Evolutionary conservation across 2,888 invertebrate species (phyloP).

Genomic region (Rhagophthalmus giganteus): DNA sequence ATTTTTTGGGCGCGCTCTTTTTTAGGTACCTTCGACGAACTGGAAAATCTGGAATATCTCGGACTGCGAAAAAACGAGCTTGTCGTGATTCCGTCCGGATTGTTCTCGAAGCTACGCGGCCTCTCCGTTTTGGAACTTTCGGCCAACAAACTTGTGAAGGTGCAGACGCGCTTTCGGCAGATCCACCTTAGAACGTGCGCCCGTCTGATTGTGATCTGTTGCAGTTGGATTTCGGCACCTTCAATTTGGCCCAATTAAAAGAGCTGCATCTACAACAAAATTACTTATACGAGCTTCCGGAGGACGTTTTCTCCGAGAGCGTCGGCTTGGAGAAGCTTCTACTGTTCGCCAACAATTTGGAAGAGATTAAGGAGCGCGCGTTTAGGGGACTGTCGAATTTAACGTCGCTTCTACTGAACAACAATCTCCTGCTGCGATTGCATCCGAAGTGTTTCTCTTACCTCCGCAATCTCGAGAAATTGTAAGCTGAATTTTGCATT

Average conservation of each 20-base stretch:
- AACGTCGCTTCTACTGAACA: constrained; percentile 69
- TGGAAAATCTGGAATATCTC: constrained; percentile 60
- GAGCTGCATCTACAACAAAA: constrained; percentile 74
- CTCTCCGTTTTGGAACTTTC: constrained; percentile 61
- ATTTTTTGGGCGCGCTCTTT: too few relatives aligned
- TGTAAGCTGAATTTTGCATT: constrained; percentile 67
- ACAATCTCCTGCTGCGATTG: constrained; percentile 68
- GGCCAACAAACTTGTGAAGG: constrained; percentile 59
- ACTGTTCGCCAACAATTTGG: constrained; percentile 69
- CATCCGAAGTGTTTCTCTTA: constrained; percentile 66
- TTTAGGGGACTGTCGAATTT: constrained; percentile 68
- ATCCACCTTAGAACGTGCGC: too few relatives aligned
- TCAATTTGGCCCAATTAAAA: constrained; percentile 60
- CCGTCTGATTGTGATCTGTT: constrained; percentile 34
- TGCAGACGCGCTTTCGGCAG: too few relatives aligned
- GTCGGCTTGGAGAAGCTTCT: constrained; percentile 66
- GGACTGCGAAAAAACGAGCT: constrained; percentile 62
- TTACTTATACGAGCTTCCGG: constrained; percentile 61
- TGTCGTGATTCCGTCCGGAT: constrained; percentile 54
- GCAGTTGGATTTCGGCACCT: constrained; percentile 62
- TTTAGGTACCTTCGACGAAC: constrained; percentile 60
- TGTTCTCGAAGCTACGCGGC: constrained; percentile 59
- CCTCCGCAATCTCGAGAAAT: constrained; percentile 67
- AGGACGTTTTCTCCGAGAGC: constrained; percentile 62
- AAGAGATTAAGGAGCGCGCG: constrained; percentile 62